Evolutionary conservation across 2,797 vertebrate species (phyloP).

Genomic region (Schizopygopsis pylzovi): DNA sequence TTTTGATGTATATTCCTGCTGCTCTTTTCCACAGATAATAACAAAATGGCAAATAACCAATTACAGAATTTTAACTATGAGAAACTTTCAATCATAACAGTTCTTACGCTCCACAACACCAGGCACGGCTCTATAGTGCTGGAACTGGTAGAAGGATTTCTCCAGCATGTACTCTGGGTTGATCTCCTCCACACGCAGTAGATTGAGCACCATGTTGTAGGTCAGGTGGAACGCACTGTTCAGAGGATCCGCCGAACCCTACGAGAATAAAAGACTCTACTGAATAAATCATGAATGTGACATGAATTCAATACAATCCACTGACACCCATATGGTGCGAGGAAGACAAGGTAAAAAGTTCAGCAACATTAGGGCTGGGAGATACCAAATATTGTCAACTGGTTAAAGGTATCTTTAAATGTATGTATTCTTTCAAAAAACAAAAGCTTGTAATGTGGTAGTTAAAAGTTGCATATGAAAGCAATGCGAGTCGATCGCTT

Average conservation of each 20-base stretch:
- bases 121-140: slow-evolving; percentile 95
- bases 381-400: neutral
- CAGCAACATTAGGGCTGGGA: neutral
- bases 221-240: slow-evolving; percentile 97
- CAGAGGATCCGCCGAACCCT: slow-evolving; percentile 94
- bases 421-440: neutral
- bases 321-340: neutral
- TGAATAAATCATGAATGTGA: neutral
- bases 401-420: neutral
- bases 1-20: neutral
- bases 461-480: too few species aligned
- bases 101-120: slow-evolving; percentile 93
- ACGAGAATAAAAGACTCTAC: slow-evolving; percentile 6
- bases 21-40: neutral
- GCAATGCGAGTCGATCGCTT: too few species aligned
- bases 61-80: neutral
- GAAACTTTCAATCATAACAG: neutral
- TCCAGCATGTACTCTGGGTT: slow-evolving; percentile 99
- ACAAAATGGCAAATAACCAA: neutral
- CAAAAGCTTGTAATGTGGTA: too few species aligned
- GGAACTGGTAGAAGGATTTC: slow-evolving; percentile 98
- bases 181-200: slow-evolving; percentile 96
- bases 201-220: slow-evolving; percentile 98
- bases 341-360: too few species aligned
- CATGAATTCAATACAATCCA: neutral